Evolutionary conservation across 2,888 invertebrate genomes (phyloP), one percentile per base, ranked within the genome.

Genomic region (Leptinotarsa juncta): DNA sequence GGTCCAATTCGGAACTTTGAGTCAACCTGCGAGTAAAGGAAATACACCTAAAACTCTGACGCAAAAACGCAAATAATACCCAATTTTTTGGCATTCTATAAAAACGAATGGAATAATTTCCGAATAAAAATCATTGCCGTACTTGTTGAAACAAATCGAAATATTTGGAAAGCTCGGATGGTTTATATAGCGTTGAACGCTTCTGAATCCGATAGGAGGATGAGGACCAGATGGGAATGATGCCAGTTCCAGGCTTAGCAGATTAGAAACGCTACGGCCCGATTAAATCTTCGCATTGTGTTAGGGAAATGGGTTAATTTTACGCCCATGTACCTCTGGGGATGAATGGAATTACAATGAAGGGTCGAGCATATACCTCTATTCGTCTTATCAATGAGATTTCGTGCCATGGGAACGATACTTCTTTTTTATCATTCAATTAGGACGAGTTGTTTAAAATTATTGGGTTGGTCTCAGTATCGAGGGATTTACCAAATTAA

Each of bases 241-340:
- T 70, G 78, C 78, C 78, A 78, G 76, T 73, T 76, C 73, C 78
- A 78, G 76, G 78, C 76, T 78, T 75, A 77, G 73, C 77, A 80
- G 82, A 83, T 83, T 82, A 83, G 81, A 79, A 80, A 78, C 78
- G 78, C 80, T 79, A 77, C 80, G 82, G 77, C 81, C 81, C 83
- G 86, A 87, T 86, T 87, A 86, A 86, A 86, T 85, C 86, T 83
- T 79, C 80, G 85, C 86, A 85, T 86, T 85, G 86, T 86, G 83
- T 83, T 83, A 84, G 85, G 85, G 86, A 87, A 87, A 87, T 87
- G 85, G 87, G 87, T 87, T 87, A 87, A 87, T 88, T 88, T 88
- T 87, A 84, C 86, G 86, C 85, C 86, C 86, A 85, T 85, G 85
- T 86, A 86, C 85, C 85, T 86, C 83, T 79, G 79, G 84, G 85